A percentile compares a stretch with the other conserved stretches of the same genome.
phyloP scores from a whole-genome alignment of 2,797 vertebrate genomes.

The Ciconia nigra region DNA sequence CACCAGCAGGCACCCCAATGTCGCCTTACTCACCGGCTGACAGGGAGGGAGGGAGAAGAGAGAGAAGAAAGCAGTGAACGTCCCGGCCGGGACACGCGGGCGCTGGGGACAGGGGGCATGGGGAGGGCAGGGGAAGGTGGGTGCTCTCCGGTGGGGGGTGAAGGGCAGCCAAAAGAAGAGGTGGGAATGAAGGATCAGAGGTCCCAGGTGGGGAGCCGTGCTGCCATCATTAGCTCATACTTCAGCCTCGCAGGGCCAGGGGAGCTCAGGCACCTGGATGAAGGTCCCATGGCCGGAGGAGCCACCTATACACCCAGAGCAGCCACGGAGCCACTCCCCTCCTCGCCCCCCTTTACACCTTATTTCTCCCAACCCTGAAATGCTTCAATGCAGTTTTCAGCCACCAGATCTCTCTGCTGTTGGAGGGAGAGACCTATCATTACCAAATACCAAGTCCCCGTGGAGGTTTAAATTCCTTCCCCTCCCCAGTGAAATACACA shows the following conservation, averaged over 20 bases:
- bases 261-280: neutral
- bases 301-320: neutral
- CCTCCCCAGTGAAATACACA: slow-evolving; percentile 23
- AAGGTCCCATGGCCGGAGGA: neutral
- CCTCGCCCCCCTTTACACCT: neutral
- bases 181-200: neutral
- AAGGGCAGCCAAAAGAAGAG: neutral
- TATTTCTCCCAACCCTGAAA: neutral
- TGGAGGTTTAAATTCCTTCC: neutral
- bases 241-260: neutral
- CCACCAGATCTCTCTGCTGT: neutral
- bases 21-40: slow-evolving; percentile 84
- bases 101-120: accelerated
- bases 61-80: slow-evolving; percentile 11
- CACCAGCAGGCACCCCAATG: neutral
- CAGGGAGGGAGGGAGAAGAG: neutral
- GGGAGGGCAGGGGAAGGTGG: neutral
- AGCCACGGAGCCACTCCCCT: neutral
- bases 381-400: neutral
- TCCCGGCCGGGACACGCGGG: neutral
- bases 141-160: neutral
- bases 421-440: neutral
- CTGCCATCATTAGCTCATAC: neutral
- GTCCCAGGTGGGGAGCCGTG: neutral
- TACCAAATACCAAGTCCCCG: neutral